Conservation (phyloP, 2,113 vertebrate species). For the Ptilorrhoa leucosticta region DNA sequence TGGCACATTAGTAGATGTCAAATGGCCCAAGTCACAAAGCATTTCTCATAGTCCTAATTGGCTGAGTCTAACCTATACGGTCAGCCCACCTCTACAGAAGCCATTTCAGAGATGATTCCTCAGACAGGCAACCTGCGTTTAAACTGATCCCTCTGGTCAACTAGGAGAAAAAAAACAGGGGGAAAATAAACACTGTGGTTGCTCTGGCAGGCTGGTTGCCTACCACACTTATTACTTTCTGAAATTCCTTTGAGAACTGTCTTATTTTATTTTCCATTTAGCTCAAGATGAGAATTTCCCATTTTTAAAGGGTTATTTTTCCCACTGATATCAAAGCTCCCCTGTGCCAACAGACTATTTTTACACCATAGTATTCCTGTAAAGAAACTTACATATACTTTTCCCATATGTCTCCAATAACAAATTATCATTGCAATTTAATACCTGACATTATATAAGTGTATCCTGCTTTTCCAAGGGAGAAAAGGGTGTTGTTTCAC, state of each 20-base stretch:
- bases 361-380: neutral
- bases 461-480: neutral
- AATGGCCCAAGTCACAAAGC: neutral
- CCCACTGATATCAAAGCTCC: neutral
- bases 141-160: neutral
- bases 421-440: neutral
- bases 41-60: neutral
- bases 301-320: neutral
- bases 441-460: neutral
- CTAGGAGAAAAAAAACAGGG: neutral
- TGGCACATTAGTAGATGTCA: neutral
- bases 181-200: neutral
- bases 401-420: neutral
- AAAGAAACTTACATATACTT: neutral
- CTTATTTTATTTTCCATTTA: constrained; percentile 6
- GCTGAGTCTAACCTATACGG: neutral
- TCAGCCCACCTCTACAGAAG: neutral
- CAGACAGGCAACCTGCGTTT: neutral
- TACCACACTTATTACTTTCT: neutral
- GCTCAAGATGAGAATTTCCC: neutral
- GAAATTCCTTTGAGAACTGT: neutral
- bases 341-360: neutral
- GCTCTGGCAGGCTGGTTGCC: neutral
- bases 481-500: neutral
- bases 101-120: neutral